Base-by-base conservation (phyloP, 2,888 invertebrate species). In the Minunthozetes semirufus region DNA sequence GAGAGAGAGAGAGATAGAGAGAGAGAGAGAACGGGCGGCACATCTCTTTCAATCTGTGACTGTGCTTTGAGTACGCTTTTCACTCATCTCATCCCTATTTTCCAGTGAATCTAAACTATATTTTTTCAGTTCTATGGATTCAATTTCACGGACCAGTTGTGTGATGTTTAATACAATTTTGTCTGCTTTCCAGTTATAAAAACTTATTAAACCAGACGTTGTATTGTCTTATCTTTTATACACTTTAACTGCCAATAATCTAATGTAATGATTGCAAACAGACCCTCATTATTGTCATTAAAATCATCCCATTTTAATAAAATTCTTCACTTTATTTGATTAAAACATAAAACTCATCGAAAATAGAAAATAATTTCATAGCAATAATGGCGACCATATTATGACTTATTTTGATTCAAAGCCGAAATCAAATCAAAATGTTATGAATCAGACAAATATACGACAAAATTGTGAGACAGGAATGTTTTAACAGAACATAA, bases 81-180 rank as follows among this genome's bases (percentile, higher is more conserved):
- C 33, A 33, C 53, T 53, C 53, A 19, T 53, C 19, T 53, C 53
- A 53, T 53, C 17, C n/a, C 53, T 17, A 48, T 48, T n/a, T n/a
- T 48, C 33, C 48, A 48, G 15, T 48, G 48, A 48, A 13, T 48
- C 48, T 48, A 48, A 48, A 48, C 15, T 48, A 48, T 48, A 48
- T 48, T 48, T 48, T 48, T 48, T 48, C 48, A n/a, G 13, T 48
- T 48, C 48, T 48, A 19, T 6, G 19, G 19, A 53, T 53, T 53
- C 53, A 53, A 53, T 53, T 53, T 53, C 53, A 53, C 53, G 53
- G 53, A 53, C 53, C 53, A 53, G 53, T 53, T 53, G 53, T 53
- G 53, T 53, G n/a, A 53, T 53, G 53, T 53, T n/a, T 53, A 53
- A 53, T 53, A 53, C n/a, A 53, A 19, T 53, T 53, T 33, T 33